phyloP scores from a whole-genome alignment of 2,888 invertebrate species.

The Andricus quercusramuli region DNA sequence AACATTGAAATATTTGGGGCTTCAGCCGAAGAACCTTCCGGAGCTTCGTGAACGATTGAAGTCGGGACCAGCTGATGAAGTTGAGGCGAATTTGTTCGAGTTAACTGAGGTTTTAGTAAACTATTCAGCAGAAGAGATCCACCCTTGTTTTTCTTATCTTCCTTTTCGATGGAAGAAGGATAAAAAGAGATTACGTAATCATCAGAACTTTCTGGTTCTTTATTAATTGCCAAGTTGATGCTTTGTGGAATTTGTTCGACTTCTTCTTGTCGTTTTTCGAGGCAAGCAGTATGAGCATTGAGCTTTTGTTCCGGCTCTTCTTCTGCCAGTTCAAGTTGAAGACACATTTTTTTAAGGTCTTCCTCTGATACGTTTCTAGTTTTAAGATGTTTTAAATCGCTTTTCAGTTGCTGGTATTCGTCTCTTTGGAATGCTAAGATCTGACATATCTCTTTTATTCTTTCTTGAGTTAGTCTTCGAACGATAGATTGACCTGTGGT shows the following conservation, averaged over 20 bases:
- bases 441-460: conserved; percentile 80
- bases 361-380: conserved; percentile 82
- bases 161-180: conserved; percentile 63
- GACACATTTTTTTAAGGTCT: conserved; percentile 87
- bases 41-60: conserved; percentile 72
- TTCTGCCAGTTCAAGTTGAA: conserved; percentile 85
- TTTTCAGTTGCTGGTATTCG: conserved; percentile 87
- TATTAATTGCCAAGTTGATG: conserved; percentile 55
- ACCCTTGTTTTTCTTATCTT: conserved; percentile 66
- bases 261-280: conserved; percentile 71
- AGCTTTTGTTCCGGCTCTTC: conserved; percentile 86
- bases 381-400: conserved; percentile 80
- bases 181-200: not conserved
- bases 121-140: conserved; percentile 86
- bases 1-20: conserved; percentile 89
- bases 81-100: conserved; percentile 77
- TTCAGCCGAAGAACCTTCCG: conserved; percentile 84
- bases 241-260: conserved; percentile 61
- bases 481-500: conserved; percentile 90
- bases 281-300: conserved; percentile 78
- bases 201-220: conserved; percentile 59
- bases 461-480: conserved; percentile 87
- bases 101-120: conserved; percentile 82
- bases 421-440: too few relatives aligned
- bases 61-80: conserved; percentile 79